Conservation (phyloP, 2,113 vertebrate genomes). For the Lepus americanus region DNA sequence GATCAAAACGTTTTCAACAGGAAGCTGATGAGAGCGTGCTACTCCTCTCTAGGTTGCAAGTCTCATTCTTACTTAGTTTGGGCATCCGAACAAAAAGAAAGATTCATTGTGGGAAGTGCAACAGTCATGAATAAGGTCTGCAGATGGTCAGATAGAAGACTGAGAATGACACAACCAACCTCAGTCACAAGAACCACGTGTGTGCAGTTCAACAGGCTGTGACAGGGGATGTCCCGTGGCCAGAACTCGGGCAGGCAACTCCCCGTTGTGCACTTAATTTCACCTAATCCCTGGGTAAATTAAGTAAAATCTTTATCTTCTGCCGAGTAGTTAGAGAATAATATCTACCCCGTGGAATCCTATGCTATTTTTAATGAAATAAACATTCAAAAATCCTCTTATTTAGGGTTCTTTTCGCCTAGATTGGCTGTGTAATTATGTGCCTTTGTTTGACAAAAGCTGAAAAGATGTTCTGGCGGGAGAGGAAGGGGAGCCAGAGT, state of each 20-base stretch:
- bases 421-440: slow-evolving; percentile 31
- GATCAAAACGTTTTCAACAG: neutral
- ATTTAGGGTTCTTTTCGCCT: neutral
- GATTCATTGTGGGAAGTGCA: neutral
- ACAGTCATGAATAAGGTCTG: slow-evolving; percentile 16
- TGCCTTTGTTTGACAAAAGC: slow-evolving; percentile 70
- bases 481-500: slow-evolving; percentile 76
- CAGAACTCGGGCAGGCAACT: neutral
- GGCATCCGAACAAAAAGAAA: slow-evolving; percentile 18
- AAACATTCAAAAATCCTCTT: neutral
- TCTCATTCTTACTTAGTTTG: slow-evolving; percentile 21
- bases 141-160: neutral
- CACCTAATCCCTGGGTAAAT: slow-evolving; percentile 13
- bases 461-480: slow-evolving; percentile 67
- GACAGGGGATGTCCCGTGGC: neutral
- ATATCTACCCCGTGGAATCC: neutral
- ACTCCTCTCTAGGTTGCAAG: neutral
- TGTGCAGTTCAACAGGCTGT: neutral
- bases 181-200: neutral
- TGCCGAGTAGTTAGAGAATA: neutral
- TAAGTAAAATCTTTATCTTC: slow-evolving; percentile 55
- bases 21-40: neutral
- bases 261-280: slow-evolving; percentile 27
- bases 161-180: neutral
- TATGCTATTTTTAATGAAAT: neutral